Evolutionary conservation across 2,113 vertebrate genomes (phyloP).

Genomic region (human (Homo sapiens)): GRCh38 chr15:47600501-47601000

Average conservation of each 20-base stretch:
- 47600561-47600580: neutral
- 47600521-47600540: neutral
- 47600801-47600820: conserved; percentile 3
- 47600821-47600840: conserved; percentile 52
- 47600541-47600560: neutral
- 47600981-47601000: conserved; percentile 12
- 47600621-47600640: neutral
- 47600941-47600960: neutral
- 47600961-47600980: neutral
- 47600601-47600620: neutral
- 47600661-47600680: conserved; percentile 3
- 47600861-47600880: conserved; percentile 63
- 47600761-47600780: conserved; percentile 34
- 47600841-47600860: conserved; percentile 53
- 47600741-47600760: neutral
- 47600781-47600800: neutral
- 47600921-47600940: conserved; percentile 38
- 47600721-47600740: neutral
- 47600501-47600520: neutral
- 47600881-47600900: conserved; percentile 76
- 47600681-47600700: neutral
- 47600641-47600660: neutral
- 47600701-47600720: neutral
- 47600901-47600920: conserved; percentile 58
- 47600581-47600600: neutral